Percentiles rank a stretch among this genome's conserved stretches.
Conservation (phyloP, 2,797 vertebrate genomes). For the Morus bassanus region DNA sequence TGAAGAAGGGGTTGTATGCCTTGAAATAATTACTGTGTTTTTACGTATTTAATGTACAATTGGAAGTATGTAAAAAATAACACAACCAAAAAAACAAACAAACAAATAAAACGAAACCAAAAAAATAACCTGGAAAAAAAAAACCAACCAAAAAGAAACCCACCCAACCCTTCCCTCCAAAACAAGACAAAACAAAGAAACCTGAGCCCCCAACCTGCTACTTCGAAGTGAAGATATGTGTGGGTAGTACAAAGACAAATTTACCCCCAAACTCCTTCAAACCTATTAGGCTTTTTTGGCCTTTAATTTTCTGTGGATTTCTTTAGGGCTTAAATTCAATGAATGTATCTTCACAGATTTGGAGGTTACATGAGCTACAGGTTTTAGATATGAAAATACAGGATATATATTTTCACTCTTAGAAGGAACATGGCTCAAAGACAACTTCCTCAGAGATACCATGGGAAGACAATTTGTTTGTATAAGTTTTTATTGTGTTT, state of each 20-base stretch:
- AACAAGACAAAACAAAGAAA: background rate
- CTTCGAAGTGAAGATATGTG: background rate
- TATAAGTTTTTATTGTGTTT: background rate
- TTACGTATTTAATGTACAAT: background rate
- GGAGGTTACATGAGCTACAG: background rate
- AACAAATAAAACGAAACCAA: background rate
- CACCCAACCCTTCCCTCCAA: background rate
- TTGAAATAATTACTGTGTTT: background rate
- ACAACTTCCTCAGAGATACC: background rate
- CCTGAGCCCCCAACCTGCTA: accelerated
- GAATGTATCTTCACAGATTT: background rate
- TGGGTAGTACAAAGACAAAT: background rate
- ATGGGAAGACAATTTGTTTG: background rate
- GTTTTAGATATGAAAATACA: background rate
- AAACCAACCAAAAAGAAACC: background rate
- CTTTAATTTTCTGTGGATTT: background rate
- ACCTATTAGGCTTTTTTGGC: background rate
- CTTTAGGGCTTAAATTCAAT: background rate
- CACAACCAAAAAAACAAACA: background rate
- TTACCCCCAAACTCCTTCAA: background rate
- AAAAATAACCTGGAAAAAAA: too few species aligned
- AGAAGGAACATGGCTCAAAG: background rate
- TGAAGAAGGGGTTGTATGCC: background rate
- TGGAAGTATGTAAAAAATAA: background rate
- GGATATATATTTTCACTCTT: background rate